Percentiles rank a stretch among this genome's conserved stretches.
These are phyloP conservation scores for Hestina assimilis DNA, from an alignment of 1,140 invertebrate genomes.

Conservation along the genomic window DNA sequence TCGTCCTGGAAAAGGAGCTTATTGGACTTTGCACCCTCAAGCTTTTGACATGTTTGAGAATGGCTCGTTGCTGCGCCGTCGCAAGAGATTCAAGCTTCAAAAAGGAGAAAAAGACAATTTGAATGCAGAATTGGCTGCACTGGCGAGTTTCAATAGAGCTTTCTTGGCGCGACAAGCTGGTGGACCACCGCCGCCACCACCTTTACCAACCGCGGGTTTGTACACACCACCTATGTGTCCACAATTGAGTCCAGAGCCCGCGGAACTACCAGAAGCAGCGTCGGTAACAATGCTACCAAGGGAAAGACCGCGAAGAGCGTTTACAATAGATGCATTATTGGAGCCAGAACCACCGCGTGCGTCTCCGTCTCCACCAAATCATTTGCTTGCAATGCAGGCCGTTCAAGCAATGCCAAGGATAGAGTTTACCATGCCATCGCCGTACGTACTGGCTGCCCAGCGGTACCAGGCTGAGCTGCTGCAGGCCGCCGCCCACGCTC, in stretches of 20 bases:
- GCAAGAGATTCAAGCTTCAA: constrained; percentile 82
- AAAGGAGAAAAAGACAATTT: constrained; percentile 81
- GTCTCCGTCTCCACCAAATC: constrained; percentile 45
- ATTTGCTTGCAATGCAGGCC: constrained; percentile 30
- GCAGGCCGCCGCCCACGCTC: constrained; percentile 61
- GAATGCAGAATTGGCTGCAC: constrained; percentile 81
- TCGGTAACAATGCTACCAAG: constrained; percentile 45
- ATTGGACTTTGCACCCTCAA: constrained; percentile 91
- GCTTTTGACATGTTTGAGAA: constrained; percentile 96
- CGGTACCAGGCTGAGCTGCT: constrained; percentile 64
- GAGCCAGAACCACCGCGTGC: constrained; percentile 56
- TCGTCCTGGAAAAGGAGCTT: constrained; percentile 92
- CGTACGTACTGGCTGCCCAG: constrained; percentile 59
- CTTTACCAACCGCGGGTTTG: constrained; percentile 45
- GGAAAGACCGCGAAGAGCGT: constrained; percentile 81
- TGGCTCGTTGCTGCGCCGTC: constrained; percentile 89
- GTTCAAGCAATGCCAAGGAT: constrained; percentile 39
- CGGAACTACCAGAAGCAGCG: constrained; percentile 52
- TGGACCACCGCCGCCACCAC: constrained; percentile 57
- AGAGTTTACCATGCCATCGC: constrained; percentile 50
- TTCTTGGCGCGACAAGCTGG: constrained; percentile 75
- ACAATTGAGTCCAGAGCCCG: constrained; percentile 67
- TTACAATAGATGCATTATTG: constrained; percentile 87
- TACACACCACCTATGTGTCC: constrained; percentile 54
- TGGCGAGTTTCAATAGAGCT: constrained; percentile 86